These are phyloP conservation scores for Ameiurus melas DNA, from an alignment of 2,113 vertebrate genomes.

Conservation along the genomic window DNA sequence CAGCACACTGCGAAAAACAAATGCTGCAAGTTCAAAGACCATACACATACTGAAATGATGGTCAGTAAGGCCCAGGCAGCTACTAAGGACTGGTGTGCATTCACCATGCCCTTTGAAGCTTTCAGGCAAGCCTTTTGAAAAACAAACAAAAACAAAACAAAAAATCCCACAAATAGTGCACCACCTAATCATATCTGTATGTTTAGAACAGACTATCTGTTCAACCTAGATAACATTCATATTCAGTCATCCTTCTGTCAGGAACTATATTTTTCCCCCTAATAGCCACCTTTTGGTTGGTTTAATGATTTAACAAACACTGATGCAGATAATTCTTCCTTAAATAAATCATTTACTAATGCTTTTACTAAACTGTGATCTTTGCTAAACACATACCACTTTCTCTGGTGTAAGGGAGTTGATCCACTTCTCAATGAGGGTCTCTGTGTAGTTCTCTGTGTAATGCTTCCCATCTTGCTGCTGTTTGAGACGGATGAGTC, in stretches of 20 bases:
- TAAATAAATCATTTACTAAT: not conserved
- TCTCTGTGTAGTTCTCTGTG: slow-evolving; percentile 96
- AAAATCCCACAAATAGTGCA: not conserved
- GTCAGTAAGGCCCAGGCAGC: not conserved
- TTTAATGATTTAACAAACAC: too few relatives aligned
- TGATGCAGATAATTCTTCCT: not conserved
- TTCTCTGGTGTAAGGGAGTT: slow-evolving; percentile 95
- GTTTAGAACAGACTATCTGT: not conserved
- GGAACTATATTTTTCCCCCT: not conserved
- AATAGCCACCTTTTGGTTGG: not conserved
- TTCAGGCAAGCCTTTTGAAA: not conserved
- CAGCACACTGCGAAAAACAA: not conserved
- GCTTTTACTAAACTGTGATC: not conserved
- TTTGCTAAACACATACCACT: slow-evolving; percentile 79
- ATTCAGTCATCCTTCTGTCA: not conserved
- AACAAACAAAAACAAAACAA: too few relatives aligned
- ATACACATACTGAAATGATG: not conserved
- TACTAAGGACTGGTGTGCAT: not conserved
- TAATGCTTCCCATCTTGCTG: slow-evolving; percentile 95
- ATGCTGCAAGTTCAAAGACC: not conserved
- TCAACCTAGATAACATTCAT: not conserved
- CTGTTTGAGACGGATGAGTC: slow-evolving; percentile 92
- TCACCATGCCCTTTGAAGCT: not conserved
- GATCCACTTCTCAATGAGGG: slow-evolving; percentile 99
- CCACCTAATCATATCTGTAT: not conserved